A percentile compares a stretch with the other conserved stretches of the same genome.
These are phyloP conservation scores for Lanistes nyassanus DNA, from an alignment of 1,140 invertebrate species.

Conservation along the genomic window DNA sequence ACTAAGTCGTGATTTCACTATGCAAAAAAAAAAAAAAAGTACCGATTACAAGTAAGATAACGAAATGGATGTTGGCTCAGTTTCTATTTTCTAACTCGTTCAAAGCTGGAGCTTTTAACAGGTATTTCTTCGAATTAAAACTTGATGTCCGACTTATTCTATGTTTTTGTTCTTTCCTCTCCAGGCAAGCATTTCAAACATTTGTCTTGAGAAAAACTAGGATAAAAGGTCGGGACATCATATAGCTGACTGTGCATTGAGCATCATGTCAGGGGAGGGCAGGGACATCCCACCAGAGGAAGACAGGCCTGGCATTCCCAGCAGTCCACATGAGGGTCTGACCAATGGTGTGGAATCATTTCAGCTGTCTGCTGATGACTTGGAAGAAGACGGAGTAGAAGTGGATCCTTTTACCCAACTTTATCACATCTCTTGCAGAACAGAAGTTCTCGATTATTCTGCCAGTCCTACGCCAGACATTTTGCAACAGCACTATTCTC, in stretches of 20 bases:
- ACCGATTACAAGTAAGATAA: too few species aligned
- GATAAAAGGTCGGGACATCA: too few species aligned
- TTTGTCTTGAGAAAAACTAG: too few species aligned
- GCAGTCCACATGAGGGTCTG: not conserved
- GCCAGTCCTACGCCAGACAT: not conserved
- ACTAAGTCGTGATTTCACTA: too few species aligned
- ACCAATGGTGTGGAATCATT: not conserved
- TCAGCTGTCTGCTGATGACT: not conserved
- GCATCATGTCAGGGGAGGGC: not conserved
- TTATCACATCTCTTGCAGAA: not conserved
- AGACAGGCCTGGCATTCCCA: not conserved
- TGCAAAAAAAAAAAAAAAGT: too few species aligned
- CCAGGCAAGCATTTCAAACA: too few species aligned
- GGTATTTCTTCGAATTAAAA: too few species aligned
- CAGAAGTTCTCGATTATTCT: not conserved
- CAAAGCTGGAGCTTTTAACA: too few species aligned
- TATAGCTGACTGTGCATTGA: not conserved
- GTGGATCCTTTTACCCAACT: not conserved
- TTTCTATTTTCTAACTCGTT: too few species aligned
- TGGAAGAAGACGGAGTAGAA: not conserved
- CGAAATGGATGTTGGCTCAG: too few species aligned
- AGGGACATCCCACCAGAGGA: conserved; percentile 18
- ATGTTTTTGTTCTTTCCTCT: not conserved
- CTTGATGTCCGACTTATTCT: too few species aligned
- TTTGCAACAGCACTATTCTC: not conserved